Conservation (phyloP, 2,888 invertebrate species). For the Thelaira solivaga region DNA sequence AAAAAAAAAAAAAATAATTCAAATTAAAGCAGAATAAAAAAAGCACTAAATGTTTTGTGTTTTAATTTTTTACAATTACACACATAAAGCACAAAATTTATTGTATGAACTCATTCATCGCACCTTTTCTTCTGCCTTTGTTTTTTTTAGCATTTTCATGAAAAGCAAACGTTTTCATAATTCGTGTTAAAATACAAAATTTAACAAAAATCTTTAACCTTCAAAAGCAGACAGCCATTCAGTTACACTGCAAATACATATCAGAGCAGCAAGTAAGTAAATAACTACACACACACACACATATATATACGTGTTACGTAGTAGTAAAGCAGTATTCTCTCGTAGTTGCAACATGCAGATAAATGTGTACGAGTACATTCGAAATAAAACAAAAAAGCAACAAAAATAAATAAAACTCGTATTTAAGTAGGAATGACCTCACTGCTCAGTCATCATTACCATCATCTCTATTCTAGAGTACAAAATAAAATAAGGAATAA, state of each 20-base stretch:
- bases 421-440: constrained; percentile 10
- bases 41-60: neutral
- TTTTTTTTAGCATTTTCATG: constrained; percentile 1
- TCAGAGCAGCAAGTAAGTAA: no score
- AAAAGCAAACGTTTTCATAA: constrained; percentile 17
- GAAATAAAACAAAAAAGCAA: constrained; percentile 6
- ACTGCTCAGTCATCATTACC: constrained; percentile 1
- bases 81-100: constrained; percentile 3
- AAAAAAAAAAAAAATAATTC: no score
- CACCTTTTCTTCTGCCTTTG: neutral
- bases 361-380: constrained; percentile 27
- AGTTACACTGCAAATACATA: no score
- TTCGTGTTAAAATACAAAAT: neutral
- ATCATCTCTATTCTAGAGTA: neutral
- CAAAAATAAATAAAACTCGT: no score
- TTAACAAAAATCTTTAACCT: constrained; percentile 9
- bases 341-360: constrained; percentile 11
- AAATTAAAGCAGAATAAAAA: neutral
- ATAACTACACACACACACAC: no score
- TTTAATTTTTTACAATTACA: neutral
- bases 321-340: no score
- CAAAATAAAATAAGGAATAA: neutral
- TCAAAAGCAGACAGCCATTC: constrained; percentile 14
- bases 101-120: constrained; percentile 24
- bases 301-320: no score